Evolutionary conservation across 2,797 vertebrate genomes (phyloP).

Genomic region (Perodicticus potto): DNA sequence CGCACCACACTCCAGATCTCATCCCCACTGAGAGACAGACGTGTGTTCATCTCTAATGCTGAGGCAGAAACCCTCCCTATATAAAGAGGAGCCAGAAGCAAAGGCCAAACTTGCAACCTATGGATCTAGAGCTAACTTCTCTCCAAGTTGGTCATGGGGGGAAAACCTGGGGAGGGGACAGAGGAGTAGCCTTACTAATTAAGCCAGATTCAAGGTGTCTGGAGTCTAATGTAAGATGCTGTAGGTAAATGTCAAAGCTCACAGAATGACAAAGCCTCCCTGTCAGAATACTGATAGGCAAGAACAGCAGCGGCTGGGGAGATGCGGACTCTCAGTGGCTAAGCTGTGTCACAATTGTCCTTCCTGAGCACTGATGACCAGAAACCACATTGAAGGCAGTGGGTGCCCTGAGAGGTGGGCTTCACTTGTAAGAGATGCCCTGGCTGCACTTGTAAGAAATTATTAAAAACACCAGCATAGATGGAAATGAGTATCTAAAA

Average conservation of each 20-base stretch:
- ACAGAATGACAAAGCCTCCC: conserved; percentile 64
- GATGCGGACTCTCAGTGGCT: background rate
- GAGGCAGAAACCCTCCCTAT: conserved; percentile 73
- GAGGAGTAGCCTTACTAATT: conserved; percentile 55
- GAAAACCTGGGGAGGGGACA: background rate
- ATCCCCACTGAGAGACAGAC: conserved; percentile 73
- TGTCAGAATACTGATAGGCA: conserved; percentile 33
- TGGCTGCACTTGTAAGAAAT: background rate
- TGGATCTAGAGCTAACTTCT: conserved; percentile 74
- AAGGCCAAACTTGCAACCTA: conserved; percentile 76
- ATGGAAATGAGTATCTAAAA: background rate
- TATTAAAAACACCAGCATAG: conserved; percentile 13
- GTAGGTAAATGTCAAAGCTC: conserved; percentile 73
- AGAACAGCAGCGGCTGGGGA: background rate
- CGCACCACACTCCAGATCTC: conserved; percentile 75
- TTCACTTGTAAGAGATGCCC: background rate
- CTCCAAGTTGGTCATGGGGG: conserved; percentile 67
- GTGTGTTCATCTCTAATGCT: conserved; percentile 79
- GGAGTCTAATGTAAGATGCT: conserved; percentile 59
- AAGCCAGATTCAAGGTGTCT: conserved; percentile 63
- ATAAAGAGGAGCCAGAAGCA: conserved; percentile 81
- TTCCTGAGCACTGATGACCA: background rate
- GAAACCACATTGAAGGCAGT: background rate
- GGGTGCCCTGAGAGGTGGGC: background rate
- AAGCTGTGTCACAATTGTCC: background rate